phyloP scores from a whole-genome alignment of 1,140 invertebrate genomes.

The Trypoxylus dichotomus region DNA sequence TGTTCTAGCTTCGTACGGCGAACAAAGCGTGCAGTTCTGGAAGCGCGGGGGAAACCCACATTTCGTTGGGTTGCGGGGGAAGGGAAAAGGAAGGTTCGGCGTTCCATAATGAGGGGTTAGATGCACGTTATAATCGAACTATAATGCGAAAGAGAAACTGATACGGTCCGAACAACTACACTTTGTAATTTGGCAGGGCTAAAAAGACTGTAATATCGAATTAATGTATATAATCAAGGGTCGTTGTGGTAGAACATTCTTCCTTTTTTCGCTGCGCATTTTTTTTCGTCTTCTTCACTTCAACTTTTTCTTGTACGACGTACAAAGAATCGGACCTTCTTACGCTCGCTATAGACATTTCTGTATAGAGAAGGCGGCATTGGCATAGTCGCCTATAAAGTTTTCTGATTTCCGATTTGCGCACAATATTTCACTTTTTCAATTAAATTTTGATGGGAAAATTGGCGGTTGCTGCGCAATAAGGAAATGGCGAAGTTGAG shows the following conservation, averaged over 20 bases:
- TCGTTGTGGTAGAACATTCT: neutral
- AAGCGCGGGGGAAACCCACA: neutral
- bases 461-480: conserved; percentile 1
- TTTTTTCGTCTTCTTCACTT: neutral
- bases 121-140: conserved; percentile 18
- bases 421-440: conserved; percentile 6
- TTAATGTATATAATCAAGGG: conserved; percentile 21
- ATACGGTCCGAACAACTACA: conserved; percentile 17
- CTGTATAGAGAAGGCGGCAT: neutral
- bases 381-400: neutral
- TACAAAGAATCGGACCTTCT: neutral
- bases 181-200: conserved; percentile 16
- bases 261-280: neutral
- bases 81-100: neutral
- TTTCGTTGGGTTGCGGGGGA: neutral
- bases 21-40: neutral
- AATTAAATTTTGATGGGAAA: conserved; percentile 15
- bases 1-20: neutral
- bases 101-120: conserved; percentile 10
- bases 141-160: conserved; percentile 18
- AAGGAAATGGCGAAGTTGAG: conserved; percentile 3
- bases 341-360: neutral
- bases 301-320: neutral
- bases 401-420: conserved; percentile 1
- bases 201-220: conserved; percentile 9